These are phyloP conservation scores for Xenopus petersii DNA, from an alignment of 2,797 vertebrate species.

Conservation along the genomic window DNA sequence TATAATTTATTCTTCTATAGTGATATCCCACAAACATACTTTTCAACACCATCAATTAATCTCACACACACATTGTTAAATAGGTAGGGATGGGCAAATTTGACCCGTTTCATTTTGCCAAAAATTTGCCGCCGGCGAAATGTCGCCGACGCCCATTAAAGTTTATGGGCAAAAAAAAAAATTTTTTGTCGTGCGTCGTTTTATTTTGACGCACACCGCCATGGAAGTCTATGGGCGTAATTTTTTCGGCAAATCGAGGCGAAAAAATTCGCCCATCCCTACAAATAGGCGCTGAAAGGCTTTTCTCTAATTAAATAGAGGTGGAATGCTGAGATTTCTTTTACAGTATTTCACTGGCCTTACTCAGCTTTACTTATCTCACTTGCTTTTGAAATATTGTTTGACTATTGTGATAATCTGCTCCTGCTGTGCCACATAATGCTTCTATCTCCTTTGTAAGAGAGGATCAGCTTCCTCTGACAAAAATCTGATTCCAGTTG, in stretches of 20 bases:
- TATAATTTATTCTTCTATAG: background rate
- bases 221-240: too few relatives aligned
- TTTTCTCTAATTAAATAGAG: background rate
- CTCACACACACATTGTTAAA: background rate
- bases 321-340: background rate
- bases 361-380: background rate
- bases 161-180: too few relatives aligned
- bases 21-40: background rate
- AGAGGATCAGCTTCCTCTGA: background rate
- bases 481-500: background rate
- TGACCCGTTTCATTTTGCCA: too few relatives aligned
- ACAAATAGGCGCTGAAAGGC: background rate
- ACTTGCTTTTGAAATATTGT: background rate
- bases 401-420: slow-evolving; percentile 8
- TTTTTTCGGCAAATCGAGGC: too few relatives aligned
- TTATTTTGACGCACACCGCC: too few relatives aligned
- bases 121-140: too few relatives aligned
- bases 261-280: too few relatives aligned
- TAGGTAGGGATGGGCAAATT: too few relatives aligned
- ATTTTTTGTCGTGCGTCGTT: too few relatives aligned
- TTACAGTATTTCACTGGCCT: background rate
- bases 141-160: too few relatives aligned
- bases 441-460: background rate
- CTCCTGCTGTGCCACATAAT: slow-evolving; percentile 5
- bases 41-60: background rate